Base-by-base conservation (phyloP, 2,888 invertebrate genomes). In the Lissocephala sabroskyi region DNA sequence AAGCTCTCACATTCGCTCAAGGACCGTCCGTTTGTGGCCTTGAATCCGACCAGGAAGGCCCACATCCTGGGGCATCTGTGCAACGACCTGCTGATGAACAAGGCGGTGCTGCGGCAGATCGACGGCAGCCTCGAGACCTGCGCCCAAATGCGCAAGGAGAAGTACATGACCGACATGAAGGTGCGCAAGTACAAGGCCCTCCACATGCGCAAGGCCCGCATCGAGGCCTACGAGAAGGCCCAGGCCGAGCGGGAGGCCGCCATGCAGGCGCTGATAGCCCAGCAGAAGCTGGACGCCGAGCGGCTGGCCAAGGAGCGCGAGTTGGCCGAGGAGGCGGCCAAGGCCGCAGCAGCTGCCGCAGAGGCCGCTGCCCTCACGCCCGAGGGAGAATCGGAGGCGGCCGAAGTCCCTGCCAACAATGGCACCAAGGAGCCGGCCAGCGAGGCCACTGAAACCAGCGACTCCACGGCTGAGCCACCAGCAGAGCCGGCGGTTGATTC, bases 61-160 rank as follows among this genome's bases (percentile, higher is more conserved):
- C 90, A 92, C 59, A 93, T 97, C 75, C 85, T 98, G 40, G 94
- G 95, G 1, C 96, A 93, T 86, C 88, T 98, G 18, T 97, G 97
- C 86, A 95, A 98, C 85, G 97, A 98, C 84, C 87, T 98, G 65
- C 87, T 98, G 36, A 94, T 96, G 85, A 97, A 96, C 84, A 96
- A 96, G 85, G 90, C 94, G 7, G 93, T 97, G 60, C 87, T 94
- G 74, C 88, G 93, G 26, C 97, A 97, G 84, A 92, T 98, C 47
- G 98, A 98, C 78, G 90, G 88, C 23, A 91, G 92, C 52, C 87
- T 98, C 41, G 97, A 98, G 60, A 92, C 91, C 45, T 92, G 94
- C 56, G 92, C 92, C 57, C 94, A 93, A 74, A 88, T 95, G 64
- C 91, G 92, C 80, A 93, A 96, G 75, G 97, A 98, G 79, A 90